Base-by-base conservation (phyloP, 2,113 vertebrate genomes). In the Orthonyx spaldingii region DNA sequence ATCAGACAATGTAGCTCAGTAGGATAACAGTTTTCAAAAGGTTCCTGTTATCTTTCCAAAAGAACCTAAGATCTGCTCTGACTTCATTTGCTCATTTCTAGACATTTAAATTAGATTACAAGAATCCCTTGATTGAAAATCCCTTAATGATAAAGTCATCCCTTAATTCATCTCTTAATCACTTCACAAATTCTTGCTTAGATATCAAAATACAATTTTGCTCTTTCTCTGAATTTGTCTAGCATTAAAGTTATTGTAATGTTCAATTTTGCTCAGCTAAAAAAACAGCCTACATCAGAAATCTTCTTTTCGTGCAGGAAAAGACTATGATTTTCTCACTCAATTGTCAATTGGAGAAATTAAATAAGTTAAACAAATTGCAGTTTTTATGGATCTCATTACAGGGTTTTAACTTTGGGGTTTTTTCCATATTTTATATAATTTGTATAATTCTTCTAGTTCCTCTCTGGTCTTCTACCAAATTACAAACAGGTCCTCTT, bases 51-150 rank as follows among this genome's bases (percentile, higher is more conserved):
- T 18, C 52, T 85, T 71, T 71, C 63, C 33, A 37, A n/a, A 68
- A 47, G 39, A 71, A 21, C 33, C 27, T 55, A 53, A n/a, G 28
- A 79, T 71, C 55, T 71, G 39, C 17, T 90, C n/a, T 69, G 35
- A 56, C 22, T 92, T 90, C 24, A 27, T 17, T 65, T 80, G 30
- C 41, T 84, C 35, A 33, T 22, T 65, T 81, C 19, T 23, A 78
- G 41, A 65, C 6, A 53, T 78, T 86, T 49, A 52, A 84, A 84
- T 53, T 21, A 47, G n/a, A 75, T 70, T 83, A 88, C 16, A 66
- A 56, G n/a, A 82, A 90, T 13, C 19, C 26, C 15, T 57, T 66
- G 15, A 69, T 6, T 81, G 33, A 81, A 93, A 96, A 89, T n/a
- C 47, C 52, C 33, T 57, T 69, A 65, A 69, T 24, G 14, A 61